Evolutionary conservation across 2,888 invertebrate species (phyloP), one percentile per base, ranked within the genome.

Genomic region (Chironomus tentans): DNA sequence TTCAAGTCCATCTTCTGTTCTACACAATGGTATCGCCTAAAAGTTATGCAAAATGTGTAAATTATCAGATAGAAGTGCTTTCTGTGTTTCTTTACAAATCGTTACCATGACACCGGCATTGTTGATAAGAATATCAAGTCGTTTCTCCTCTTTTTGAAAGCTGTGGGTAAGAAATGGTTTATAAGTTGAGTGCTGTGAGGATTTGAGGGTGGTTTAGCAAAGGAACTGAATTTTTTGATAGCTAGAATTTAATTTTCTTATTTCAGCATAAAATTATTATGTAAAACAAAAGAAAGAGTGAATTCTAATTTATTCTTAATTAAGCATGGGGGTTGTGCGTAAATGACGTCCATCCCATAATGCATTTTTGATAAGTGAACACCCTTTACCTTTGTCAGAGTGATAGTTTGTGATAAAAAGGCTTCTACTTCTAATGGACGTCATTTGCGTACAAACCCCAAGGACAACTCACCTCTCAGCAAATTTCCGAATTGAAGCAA

Each of bases 21-120:
- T 46, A 15, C 47, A 47, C 1, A 62, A 21, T 10, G 65, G 73
- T 10, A 56, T 15, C 2, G 38, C 68, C 68, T 68, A 15, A 10
- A 65, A 65, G 24, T 65, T 65, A 24, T 65, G 65, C 22, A 24
- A 65, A 65, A 7, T 15, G 15, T 56, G 56, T n/a, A 56, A n/a
- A 56, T 56, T 56, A 38, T 38, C 7, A 1, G 56, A 18, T n/a
- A 2, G 15, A 56, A 56, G 18, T 56, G 7, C n/a, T 56, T 56
- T 50, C 3, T n/a, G 3, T 56, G 18, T 56, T 15, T 56, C 15
- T 7, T 15, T 15, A 77, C 88, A 38, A 38, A 38, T 38, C 2
- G 38, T 89, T 80, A 90, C 86, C 92, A 93, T 92, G 28, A 94
- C 89, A 0, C 90, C 94, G 10, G 92, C 94, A 84, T 94, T 94